Evolutionary conservation across 2,797 vertebrate species (phyloP).

Genomic region (Danio aesculapii): DNA sequence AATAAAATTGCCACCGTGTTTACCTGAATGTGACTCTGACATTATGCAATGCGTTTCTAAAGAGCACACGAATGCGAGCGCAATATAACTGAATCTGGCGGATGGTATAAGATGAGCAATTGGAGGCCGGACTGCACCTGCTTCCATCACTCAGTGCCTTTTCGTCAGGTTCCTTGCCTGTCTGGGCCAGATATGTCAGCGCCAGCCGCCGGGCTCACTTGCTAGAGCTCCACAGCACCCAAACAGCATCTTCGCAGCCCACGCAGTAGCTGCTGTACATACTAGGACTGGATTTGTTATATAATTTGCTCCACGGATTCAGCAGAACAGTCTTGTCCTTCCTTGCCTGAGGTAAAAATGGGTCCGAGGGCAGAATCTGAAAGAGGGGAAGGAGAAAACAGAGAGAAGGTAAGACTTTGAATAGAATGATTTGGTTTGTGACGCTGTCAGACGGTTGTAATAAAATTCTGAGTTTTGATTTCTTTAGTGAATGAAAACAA

Average conservation of each 20-base stretch:
- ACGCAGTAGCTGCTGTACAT: background rate
- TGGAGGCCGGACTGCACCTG: conserved; percentile 50
- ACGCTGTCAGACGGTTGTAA: background rate
- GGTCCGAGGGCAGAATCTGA: conserved; percentile 68
- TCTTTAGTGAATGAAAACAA: background rate
- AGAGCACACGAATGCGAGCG: background rate
- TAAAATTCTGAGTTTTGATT: background rate
- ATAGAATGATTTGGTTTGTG: conserved; percentile 4
- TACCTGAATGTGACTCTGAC: conserved; percentile 7
- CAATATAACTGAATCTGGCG: conserved; percentile 10
- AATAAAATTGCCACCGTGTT: background rate
- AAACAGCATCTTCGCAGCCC: conserved; percentile 28
- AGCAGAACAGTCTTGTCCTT: background rate
- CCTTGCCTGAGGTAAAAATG: conserved; percentile 54
- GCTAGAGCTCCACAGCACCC: conserved; percentile 51
- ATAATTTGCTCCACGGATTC: conserved; percentile 29
- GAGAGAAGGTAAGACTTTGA: conserved; percentile 71
- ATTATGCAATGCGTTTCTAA: conserved; percentile 21
- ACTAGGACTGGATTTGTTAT: conserved; percentile 16
- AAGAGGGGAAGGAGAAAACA: conserved; percentile 65
- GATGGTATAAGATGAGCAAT: conserved; percentile 20
- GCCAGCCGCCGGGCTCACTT: conserved; percentile 48
- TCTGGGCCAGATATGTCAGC: conserved; percentile 73
- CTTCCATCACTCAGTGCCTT: conserved; percentile 70
- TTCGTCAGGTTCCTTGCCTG: conserved; percentile 68